phyloP scores from a whole-genome alignment of 2,113 vertebrate genomes.

The Festucalex cinctus region DNA sequence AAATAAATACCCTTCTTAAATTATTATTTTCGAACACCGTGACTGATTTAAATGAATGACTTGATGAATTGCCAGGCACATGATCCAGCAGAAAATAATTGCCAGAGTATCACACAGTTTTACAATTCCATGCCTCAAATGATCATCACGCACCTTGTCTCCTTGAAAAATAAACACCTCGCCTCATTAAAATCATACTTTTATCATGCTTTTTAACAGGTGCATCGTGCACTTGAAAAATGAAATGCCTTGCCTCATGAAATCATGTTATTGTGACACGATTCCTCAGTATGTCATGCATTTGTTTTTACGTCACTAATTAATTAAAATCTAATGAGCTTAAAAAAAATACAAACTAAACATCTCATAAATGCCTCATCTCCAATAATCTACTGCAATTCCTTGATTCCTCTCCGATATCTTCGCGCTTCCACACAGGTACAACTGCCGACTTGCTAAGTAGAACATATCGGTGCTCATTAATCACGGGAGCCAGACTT shows the following conservation, averaged over 20 bases:
- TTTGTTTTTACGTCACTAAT: too few species aligned
- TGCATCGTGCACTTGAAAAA: too few species aligned
- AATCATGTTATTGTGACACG: too few species aligned
- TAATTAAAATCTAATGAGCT: too few species aligned
- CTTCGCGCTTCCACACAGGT: background rate
- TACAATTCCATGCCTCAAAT: background rate
- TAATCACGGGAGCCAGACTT: slow-evolving; percentile 1
- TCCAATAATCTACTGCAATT: slow-evolving; percentile 9
- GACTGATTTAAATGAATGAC: too few species aligned
- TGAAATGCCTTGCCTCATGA: too few species aligned
- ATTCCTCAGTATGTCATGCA: too few species aligned
- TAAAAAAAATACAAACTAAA: too few species aligned
- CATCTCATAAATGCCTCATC: too few species aligned
- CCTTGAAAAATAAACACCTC: background rate
- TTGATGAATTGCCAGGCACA: background rate
- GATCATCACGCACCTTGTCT: background rate
- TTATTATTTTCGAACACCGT: background rate
- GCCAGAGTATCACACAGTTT: background rate
- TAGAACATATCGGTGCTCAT: background rate
- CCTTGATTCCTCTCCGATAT: slow-evolving; percentile 18
- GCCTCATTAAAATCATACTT: too few species aligned
- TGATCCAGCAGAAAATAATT: background rate
- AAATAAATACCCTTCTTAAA: background rate
- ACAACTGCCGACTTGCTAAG: background rate
- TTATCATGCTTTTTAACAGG: too few species aligned